Evolutionary conservation across 2,888 invertebrate genomes (phyloP).

Genomic region (Mystacides longicornis): DNA sequence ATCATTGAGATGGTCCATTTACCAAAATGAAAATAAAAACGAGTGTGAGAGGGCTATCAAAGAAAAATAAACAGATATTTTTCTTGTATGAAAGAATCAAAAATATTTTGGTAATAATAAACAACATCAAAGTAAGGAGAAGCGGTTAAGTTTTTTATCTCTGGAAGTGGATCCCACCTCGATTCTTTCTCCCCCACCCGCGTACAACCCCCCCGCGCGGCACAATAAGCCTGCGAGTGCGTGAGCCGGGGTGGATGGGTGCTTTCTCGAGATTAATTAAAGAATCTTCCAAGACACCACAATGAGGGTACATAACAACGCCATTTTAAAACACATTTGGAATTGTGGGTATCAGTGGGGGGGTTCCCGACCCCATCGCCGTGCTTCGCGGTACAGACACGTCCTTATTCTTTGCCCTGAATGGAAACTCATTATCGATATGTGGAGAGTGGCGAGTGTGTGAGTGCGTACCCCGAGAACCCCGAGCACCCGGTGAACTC

Average conservation of each 20-base stretch:
- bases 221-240: slow-evolving; percentile 21
- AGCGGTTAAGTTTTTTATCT: neutral
- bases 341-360: slow-evolving; percentile 5
- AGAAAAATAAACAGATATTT: too few species aligned
- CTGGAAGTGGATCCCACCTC: neutral
- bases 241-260: slow-evolving; percentile 17
- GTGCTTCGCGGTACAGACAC: neutral
- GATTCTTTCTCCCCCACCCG: slow-evolving; percentile 5
- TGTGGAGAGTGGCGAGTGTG: neutral
- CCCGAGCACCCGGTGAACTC: too few species aligned
- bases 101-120: neutral
- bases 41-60: too few species aligned
- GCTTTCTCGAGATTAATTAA: slow-evolving; percentile 26
- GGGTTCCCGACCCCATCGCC: neutral
- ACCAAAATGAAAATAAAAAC: too few species aligned
- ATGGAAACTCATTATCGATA: slow-evolving; percentile 8
- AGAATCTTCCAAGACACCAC: slow-evolving; percentile 21
- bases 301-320: slow-evolving; percentile 10
- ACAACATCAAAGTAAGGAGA: neutral
- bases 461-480: neutral
- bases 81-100: too few species aligned
- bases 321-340: slow-evolving; percentile 18
- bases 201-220: slow-evolving; percentile 14
- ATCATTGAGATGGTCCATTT: too few species aligned
- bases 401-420: neutral